phyloP scores from a whole-genome alignment of 2,888 invertebrate genomes.

The Drosophila bunnanda region DNA sequence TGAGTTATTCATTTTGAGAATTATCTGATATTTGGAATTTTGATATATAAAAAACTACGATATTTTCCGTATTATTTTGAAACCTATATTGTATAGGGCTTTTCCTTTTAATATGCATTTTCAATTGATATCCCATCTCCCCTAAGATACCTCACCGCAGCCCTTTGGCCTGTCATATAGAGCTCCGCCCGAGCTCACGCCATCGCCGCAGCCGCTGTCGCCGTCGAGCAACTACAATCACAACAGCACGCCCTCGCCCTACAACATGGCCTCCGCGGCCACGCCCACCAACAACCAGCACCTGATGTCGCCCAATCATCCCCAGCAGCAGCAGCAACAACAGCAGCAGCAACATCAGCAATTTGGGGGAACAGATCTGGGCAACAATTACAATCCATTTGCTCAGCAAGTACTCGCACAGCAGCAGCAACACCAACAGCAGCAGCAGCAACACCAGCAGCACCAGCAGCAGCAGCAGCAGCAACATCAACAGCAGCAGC shows the following conservation, averaged over 20 bases:
- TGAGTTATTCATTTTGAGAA: slow-evolving; percentile 49
- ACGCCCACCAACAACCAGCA: slow-evolving; percentile 63
- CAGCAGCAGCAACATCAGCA: slow-evolving; percentile 59
- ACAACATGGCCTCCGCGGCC: slow-evolving; percentile 68
- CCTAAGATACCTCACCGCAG: slow-evolving; percentile 82
- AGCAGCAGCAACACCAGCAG: slow-evolving; percentile 57
- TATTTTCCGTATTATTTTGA: not conserved
- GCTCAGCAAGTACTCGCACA: slow-evolving; percentile 64
- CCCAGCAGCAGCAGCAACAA: slow-evolving; percentile 67
- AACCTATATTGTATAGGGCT: not conserved
- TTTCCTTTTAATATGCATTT: too few species aligned
- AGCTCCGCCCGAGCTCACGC: slow-evolving; percentile 81
- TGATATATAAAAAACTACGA: too few species aligned
- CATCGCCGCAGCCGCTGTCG: slow-evolving; percentile 84
- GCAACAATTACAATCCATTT: slow-evolving; percentile 68
- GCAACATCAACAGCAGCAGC: slow-evolving; percentile 59
- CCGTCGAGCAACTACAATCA: slow-evolving; percentile 80
- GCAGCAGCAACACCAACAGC: slow-evolving; percentile 65
- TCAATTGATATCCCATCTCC: not conserved
- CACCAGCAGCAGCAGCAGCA: slow-evolving; percentile 59
- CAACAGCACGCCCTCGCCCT: slow-evolving; percentile 83
- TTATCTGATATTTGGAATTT: too few species aligned
- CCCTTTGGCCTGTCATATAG: slow-evolving; percentile 78
- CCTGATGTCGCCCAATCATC: slow-evolving; percentile 74
- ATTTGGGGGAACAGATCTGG: slow-evolving; percentile 62